Evolutionary conservation across 2,888 invertebrate species (phyloP).

Genomic region (Amphipoea lucens): DNA sequence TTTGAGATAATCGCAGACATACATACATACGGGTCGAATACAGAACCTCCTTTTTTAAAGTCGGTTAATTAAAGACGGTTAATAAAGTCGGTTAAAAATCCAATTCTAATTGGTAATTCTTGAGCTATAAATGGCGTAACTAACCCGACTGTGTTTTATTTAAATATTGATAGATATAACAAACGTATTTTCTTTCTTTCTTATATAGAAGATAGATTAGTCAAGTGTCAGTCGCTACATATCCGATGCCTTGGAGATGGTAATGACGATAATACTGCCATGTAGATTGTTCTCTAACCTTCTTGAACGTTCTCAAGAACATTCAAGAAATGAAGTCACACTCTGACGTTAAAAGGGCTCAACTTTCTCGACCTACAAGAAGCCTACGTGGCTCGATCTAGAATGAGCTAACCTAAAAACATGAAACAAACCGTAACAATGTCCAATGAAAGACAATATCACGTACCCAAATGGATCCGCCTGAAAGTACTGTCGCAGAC

Average conservation of each 20-base stretch:
- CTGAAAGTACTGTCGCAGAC: conserved; percentile 81
- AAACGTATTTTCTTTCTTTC: too few relatives aligned
- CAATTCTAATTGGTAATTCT: too few relatives aligned
- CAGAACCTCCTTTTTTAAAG: too few relatives aligned
- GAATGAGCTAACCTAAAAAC: conserved; percentile 22
- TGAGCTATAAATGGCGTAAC: too few relatives aligned
- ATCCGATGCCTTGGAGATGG: neutral
- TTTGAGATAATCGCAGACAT: too few relatives aligned
- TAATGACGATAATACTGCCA: neutral
- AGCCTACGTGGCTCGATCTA: neutral
- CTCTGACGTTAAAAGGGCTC: conserved; percentile 6
- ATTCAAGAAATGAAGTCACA: conserved; percentile 18
- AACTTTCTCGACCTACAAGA: conserved; percentile 5
- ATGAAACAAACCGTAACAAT: conserved; percentile 15
- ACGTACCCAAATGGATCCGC: conserved; percentile 84
- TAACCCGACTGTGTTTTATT: too few relatives aligned
- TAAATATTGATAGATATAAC: too few relatives aligned
- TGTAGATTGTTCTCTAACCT: neutral
- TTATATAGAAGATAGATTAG: too few relatives aligned
- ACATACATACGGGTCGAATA: too few relatives aligned
- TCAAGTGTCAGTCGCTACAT: neutral
- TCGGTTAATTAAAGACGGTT: too few relatives aligned
- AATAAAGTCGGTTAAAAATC: too few relatives aligned
- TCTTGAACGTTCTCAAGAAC: neutral
- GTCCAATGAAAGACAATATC: conserved; percentile 33